Evolutionary conservation across 2,888 invertebrate species (phyloP).

Genomic region (Tetramorium bicarinatum): DNA sequence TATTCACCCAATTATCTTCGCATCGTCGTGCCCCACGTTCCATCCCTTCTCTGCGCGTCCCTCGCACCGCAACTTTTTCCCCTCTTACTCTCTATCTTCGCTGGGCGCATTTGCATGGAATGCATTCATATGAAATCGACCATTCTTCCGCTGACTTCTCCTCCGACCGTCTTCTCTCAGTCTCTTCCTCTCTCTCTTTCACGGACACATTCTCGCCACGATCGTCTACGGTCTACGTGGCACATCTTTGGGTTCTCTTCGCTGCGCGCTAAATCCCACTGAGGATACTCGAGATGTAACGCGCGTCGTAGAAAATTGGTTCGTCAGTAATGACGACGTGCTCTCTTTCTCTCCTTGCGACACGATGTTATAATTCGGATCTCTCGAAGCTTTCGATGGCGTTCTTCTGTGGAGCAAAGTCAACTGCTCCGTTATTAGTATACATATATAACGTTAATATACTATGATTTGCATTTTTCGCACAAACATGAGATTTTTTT

Average conservation of each 20-base stretch:
- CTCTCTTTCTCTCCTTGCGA: conserved; percentile 23
- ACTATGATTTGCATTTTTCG: not conserved
- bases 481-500: not conserved
- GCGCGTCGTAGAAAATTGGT: conserved; percentile 61
- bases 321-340: conserved; percentile 59
- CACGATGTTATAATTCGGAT: conserved; percentile 21
- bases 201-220: conserved; percentile 14
- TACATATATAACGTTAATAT: not conserved
- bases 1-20: conserved; percentile 78
- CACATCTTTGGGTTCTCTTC: conserved; percentile 41
- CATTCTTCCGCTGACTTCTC: conserved; percentile 75
- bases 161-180: conserved; percentile 18
- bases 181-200: not conserved
- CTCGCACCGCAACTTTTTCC: conserved; percentile 57
- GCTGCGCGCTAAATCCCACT: conserved; percentile 55
- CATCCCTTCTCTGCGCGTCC: conserved; percentile 5
- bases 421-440: not conserved
- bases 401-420: not conserved
- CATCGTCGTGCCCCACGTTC: conserved; percentile 68
- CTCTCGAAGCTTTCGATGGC: not conserved
- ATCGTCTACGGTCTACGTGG: conserved; percentile 18
- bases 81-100: conserved; percentile 48
- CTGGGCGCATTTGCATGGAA: conserved; percentile 74
- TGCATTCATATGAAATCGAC: conserved; percentile 79
- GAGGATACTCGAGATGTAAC: conserved; percentile 61